Percentiles rank a stretch among this genome's conserved stretches.
Evolutionary conservation across 2,888 invertebrate genomes (phyloP).

Genomic region (Lasioglossum villosulum): DNA sequence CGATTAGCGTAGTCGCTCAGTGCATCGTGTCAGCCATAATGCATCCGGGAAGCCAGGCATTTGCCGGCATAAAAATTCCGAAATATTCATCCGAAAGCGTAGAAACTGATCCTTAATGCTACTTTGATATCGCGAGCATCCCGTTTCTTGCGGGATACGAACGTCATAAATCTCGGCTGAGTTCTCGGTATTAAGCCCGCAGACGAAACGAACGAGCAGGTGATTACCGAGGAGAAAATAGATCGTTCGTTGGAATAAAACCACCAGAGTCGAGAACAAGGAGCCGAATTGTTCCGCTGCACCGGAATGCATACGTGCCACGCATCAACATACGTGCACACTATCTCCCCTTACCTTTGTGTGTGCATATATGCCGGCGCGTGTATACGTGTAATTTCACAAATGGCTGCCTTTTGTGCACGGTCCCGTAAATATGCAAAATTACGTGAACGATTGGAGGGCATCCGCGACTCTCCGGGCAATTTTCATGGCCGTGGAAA

Average conservation of each 20-base stretch:
- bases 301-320: constrained; percentile 13
- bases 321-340: not conserved
- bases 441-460: constrained; percentile 64
- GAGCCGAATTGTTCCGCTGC: constrained; percentile 27
- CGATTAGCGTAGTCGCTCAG: not conserved
- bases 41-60: constrained; percentile 23
- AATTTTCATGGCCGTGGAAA: constrained; percentile 54
- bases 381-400: constrained; percentile 67
- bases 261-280: constrained; percentile 10
- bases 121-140: constrained; percentile 29
- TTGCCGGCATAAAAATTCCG: not conserved
- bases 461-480: constrained; percentile 46
- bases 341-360: not conserved
- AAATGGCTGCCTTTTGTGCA: constrained; percentile 66
- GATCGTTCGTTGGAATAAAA: constrained; percentile 4
- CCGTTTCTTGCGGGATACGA: constrained; percentile 16
- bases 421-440: constrained; percentile 64
- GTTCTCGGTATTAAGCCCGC: constrained; percentile 2
- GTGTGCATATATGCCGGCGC: constrained; percentile 3
- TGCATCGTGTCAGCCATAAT: not conserved
- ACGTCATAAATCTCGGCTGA: not conserved
- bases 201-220: not conserved
- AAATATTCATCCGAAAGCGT: not conserved
- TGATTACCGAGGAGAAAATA: constrained; percentile 20
- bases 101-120: constrained; percentile 28